Percentiles rank a stretch among this genome's conserved stretches.
Evolutionary conservation across 2,797 vertebrate species (phyloP).

Genomic region (Vipera ursinii): DNA sequence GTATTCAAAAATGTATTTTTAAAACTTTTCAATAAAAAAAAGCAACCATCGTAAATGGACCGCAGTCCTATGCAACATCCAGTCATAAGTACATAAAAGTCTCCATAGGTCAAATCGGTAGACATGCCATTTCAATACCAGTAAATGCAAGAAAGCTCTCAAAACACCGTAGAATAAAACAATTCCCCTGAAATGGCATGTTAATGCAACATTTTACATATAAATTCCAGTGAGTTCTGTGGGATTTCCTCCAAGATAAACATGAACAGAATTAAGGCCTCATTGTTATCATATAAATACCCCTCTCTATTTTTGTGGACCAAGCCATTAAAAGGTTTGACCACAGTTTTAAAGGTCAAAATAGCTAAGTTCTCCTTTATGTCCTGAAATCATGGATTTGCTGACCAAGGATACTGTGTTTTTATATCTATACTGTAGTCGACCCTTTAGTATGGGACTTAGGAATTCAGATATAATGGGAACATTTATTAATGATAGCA

Average conservation of each 20-base stretch:
- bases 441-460: background rate
- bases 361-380: background rate
- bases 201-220: background rate
- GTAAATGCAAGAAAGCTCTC: background rate
- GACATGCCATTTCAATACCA: background rate
- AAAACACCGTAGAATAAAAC: background rate
- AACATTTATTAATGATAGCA: background rate
- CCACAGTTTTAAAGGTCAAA: background rate
- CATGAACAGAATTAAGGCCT: background rate
- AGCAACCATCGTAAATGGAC: conserved; percentile 1
- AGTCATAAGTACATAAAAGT: background rate
- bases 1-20: too few species aligned
- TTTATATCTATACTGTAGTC: background rate
- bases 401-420: background rate
- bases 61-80: conserved; percentile 10
- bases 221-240: background rate
- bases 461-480: background rate
- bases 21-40: too few species aligned
- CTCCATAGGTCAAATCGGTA: background rate
- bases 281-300: background rate
- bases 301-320: background rate
- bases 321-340: background rate
- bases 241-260: background rate
- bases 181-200: background rate
- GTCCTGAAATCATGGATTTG: background rate